Evolutionary conservation across 2,888 invertebrate genomes (phyloP), one percentile per base, ranked within the genome.

Genomic region (Acholoe squamosa): DNA sequence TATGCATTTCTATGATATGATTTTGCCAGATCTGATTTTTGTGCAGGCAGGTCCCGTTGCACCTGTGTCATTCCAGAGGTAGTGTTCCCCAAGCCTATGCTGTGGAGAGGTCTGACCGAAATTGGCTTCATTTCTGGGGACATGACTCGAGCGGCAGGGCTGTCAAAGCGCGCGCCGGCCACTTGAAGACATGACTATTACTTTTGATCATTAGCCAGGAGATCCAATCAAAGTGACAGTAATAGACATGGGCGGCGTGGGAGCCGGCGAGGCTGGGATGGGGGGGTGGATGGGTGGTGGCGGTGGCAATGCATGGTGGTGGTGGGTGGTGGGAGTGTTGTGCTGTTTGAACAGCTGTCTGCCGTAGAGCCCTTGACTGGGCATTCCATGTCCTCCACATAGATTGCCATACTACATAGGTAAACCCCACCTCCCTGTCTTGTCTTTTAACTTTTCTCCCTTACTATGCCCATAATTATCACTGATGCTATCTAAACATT

Each of bases 181-280:
- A 86, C 86, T 86, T 86, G 86, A 56, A 86, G 86, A 52, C 56
- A 56, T 52, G 86, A 22, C 86, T 86, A 86, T 86, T 86, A 86
- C 86, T 86, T 86, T 52, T 86, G 56, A 86, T 86, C 86, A 86
- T 86, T 86, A 86, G 86, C 86, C 56, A 52, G 86, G 86, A n/a
- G 86, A 86, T 86, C 86, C 56, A 86, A 86, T 86, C 86, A 86
- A 86, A 86, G 86, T 80, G 80, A 52, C 86, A 52, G 86, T 86
- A 56, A 86, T 86, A 86, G 86, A 86, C 86, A 86, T 52, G 86
- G 54, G 86, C 25, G 84, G 84, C n/a, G 84, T 51, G 84, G 84
- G 52, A 43, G 84, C 51, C 12, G 28, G 84, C 31, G n/a, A 54
- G 86, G 56, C 25, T 12, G 54, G 56, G 86, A 10, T 43, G 28